Conservation (phyloP, 2,888 invertebrate species). For the Megastigmus dorsalis region DNA sequence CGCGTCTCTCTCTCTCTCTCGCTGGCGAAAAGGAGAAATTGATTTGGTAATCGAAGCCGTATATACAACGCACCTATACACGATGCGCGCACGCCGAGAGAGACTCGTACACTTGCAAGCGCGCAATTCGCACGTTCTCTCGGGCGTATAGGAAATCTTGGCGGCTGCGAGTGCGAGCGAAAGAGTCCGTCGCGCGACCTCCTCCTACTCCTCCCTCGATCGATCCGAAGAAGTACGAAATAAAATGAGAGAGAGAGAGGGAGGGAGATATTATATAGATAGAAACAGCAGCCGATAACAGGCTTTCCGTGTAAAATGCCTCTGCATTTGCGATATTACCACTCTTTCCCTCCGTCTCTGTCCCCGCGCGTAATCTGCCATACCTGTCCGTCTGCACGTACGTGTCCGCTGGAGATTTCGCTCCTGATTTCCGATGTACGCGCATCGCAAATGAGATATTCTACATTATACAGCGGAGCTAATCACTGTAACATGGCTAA, state of each 20-base stretch:
- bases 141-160: no score
- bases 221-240: background rate
- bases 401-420: no score
- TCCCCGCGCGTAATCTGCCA: background rate
- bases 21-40: slow-evolving; percentile 61
- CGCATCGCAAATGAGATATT: no score
- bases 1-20: no score
- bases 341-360: no score
- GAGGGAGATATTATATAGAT: background rate
- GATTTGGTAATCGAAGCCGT: slow-evolving; percentile 57
- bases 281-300: slow-evolving; percentile 27
- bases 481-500: no score
- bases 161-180: no score
- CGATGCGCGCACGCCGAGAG: background rate
- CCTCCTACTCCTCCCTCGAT: background rate
- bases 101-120: no score
- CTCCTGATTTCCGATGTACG: no score
- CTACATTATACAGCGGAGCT: no score
- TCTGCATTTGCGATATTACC: background rate
- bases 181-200: no score
- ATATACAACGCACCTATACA: no score
- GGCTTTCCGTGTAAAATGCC: slow-evolving; percentile 21
- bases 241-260: background rate
- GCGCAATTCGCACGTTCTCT: background rate
- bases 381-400: slow-evolving; percentile 4